phyloP scores from a whole-genome alignment of 2,113 vertebrate species.

The Equus quagga region DNA sequence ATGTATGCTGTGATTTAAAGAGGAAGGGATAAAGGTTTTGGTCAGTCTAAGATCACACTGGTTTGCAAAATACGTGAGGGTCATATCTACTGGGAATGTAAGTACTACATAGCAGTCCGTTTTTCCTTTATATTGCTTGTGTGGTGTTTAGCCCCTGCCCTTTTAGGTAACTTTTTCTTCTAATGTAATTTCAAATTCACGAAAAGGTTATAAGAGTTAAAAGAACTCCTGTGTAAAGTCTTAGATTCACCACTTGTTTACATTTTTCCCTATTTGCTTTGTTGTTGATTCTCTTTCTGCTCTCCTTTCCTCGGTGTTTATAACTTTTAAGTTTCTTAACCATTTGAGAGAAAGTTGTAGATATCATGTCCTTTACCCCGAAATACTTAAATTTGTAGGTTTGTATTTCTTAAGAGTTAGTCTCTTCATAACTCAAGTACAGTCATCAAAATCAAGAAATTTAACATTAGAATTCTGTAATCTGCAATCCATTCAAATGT shows the following conservation, averaged over 20 bases:
- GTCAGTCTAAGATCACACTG: constrained; percentile 22
- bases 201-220: background rate
- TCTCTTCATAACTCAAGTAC: constrained; percentile 14
- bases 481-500: constrained; percentile 12
- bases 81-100: background rate
- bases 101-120: background rate
- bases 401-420: constrained; percentile 24
- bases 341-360: constrained; percentile 34
- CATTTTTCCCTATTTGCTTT: constrained; percentile 32
- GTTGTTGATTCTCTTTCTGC: background rate
- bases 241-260: constrained; percentile 14
- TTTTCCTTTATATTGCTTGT: constrained; percentile 29
- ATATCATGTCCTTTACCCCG: background rate
- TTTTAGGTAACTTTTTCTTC: constrained; percentile 10
- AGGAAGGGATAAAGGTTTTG: constrained; percentile 36
- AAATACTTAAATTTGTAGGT: constrained; percentile 1
- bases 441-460: constrained; percentile 16
- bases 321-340: constrained; percentile 35
- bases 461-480: background rate
- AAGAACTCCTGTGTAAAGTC: background rate
- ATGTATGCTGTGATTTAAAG: constrained; percentile 29
- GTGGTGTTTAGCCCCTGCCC: background rate
- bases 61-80: background rate
- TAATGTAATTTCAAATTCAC: constrained; percentile 34
- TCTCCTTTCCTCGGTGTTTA: background rate